phyloP scores from a whole-genome alignment of 2,113 vertebrate species.

The Tapirus terrestris region DNA sequence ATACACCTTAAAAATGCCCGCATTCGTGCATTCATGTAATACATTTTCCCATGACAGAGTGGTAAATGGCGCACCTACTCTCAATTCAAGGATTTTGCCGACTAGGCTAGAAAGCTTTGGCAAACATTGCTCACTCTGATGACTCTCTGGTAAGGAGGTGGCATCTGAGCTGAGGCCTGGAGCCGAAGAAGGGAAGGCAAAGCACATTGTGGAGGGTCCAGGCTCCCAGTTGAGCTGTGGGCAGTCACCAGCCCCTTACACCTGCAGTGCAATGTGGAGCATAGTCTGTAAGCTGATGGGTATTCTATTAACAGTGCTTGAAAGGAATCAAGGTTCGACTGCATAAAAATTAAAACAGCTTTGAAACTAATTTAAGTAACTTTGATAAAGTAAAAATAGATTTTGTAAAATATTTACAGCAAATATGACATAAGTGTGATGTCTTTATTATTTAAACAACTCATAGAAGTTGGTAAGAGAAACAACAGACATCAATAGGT shows the following conservation, averaged over 20 bases:
- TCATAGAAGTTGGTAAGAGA: neutral
- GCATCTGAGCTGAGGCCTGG: neutral
- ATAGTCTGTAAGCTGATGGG: neutral
- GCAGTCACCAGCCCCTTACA: neutral
- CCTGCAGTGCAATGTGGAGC: accelerated
- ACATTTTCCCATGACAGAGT: neutral
- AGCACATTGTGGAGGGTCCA: neutral
- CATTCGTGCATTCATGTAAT: neutral
- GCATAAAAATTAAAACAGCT: neutral
- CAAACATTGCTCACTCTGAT: neutral
- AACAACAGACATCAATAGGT: neutral
- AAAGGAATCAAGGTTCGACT: neutral
- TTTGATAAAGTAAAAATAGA: neutral
- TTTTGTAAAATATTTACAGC: neutral
- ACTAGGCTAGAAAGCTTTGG: neutral
- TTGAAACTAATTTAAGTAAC: neutral
- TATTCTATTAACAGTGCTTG: neutral
- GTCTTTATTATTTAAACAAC: neutral
- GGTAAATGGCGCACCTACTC: accelerated
- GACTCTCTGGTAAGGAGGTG: neutral
- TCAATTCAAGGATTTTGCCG: neutral
- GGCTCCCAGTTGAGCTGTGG: accelerated
- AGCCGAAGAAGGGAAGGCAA: neutral
- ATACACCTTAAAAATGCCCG: neutral
- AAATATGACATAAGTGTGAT: neutral